Base-by-base conservation (phyloP, 2,113 vertebrate species). In the Nothoprocta pentlandii region DNA sequence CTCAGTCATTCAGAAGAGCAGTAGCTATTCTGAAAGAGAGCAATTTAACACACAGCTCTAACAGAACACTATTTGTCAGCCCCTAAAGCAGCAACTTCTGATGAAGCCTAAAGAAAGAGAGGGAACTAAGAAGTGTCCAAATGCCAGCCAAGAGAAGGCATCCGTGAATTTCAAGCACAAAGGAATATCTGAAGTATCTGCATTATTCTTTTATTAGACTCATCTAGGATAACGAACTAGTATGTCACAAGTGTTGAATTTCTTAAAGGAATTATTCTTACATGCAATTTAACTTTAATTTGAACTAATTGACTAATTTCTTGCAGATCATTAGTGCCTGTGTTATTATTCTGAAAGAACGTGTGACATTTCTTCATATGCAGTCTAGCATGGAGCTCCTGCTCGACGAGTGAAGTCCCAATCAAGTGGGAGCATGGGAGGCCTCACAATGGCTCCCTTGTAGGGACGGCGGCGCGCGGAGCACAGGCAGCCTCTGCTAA, bases 191-290 rank as follows among this genome's bases (percentile, higher is more conserved):
- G 11, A 77, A 77, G 47, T 67, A 88, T 9, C 0, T 2, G 25
- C 25, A 80, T 20, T 81, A 46, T 32, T 86, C 42, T 79, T 89
- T 82, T 76, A 92, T 73, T 64, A 80, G 62, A 81, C 39, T 89
- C 6, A 84, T 32, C 44, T 6, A 81, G 13, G 39, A 75, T 77
- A 91, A 91, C 6, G 16, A 91, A 66, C 8, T 20, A 76, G 9
- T 61, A n/a, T 47, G 53, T 68, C 42, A 89, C 16, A 86, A 66
- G 56, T 16, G 17, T 23, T 86, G 15, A 70, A 89, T 78, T 80
- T 74, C 64, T 92, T 74, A 16, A 58, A 92, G 41, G 12, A 88
- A 88, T 83, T 90, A 47, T 44, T 66, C 66, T 79, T 68, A 73
- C 16, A 61, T 22, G 19, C 12, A 46, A 59, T 23, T 85, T 63